Evolutionary conservation across 2,113 vertebrate species (phyloP).

Genomic region (western clawed frog (Xenopus tropicalis)): DNA sequence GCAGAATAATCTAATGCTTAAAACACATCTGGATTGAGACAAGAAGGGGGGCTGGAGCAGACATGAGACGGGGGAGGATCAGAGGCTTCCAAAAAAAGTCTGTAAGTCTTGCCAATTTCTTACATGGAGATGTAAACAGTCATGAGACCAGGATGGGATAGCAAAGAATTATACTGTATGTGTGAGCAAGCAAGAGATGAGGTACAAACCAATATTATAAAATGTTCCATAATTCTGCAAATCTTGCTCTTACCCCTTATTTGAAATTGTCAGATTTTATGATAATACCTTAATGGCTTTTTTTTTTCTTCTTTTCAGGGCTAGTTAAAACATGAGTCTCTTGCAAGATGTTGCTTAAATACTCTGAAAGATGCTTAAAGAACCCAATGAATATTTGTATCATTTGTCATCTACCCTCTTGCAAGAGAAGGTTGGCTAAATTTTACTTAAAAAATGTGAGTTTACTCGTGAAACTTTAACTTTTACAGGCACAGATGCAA

Average conservation of each 20-base stretch:
- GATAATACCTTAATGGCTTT: not conserved
- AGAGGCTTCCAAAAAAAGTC: slow-evolving; percentile 8
- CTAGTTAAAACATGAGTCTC: too few species aligned
- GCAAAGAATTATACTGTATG: slow-evolving; percentile 8
- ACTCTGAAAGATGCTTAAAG: too few species aligned
- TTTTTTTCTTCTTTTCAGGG: not conserved
- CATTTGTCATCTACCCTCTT: too few species aligned
- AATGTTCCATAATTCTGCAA: not conserved
- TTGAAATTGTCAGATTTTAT: not conserved
- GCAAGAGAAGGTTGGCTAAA: too few species aligned
- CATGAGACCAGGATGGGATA: slow-evolving; percentile 14
- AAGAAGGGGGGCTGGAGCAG: slow-evolving; percentile 29
- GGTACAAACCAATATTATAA: not conserved
- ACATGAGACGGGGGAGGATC: slow-evolving; percentile 25
- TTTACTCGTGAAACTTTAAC: too few species aligned
- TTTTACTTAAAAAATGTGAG: too few species aligned
- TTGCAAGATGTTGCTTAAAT: too few species aligned
- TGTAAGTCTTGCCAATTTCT: slow-evolving; percentile 26
- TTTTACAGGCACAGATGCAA: too few species aligned
- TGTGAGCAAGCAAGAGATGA: slow-evolving; percentile 2
- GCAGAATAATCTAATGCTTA: slow-evolving; percentile 31
- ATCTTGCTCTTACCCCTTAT: not conserved
- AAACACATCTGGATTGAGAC: slow-evolving; percentile 40
- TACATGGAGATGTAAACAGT: slow-evolving; percentile 31
- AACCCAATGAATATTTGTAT: too few species aligned